phyloP scores from a whole-genome alignment of 2,113 vertebrate species.

The Rhynchopsitta pachyrhyncha region DNA sequence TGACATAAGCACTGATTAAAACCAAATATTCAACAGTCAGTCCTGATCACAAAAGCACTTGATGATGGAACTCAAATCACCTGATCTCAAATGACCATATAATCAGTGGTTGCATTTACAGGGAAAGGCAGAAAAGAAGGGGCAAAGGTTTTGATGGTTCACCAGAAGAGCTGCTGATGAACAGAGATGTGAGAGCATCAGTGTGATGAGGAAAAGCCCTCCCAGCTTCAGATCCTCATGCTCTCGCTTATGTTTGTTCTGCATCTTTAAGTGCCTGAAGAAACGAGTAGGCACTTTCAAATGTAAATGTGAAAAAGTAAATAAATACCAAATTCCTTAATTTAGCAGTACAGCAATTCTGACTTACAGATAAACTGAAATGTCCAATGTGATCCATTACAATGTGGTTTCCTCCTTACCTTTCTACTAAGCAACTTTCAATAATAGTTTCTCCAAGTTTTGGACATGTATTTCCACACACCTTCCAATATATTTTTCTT shows the following conservation, averaged over 20 bases:
- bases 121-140: neutral
- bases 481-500: fast-evolving
- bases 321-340: constrained; percentile 42
- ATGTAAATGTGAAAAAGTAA: constrained; percentile 60
- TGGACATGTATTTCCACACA: neutral
- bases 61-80: neutral
- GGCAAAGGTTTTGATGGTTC: neutral
- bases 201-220: neutral
- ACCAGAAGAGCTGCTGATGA: neutral
- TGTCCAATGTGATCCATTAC: neutral
- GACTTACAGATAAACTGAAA: neutral
- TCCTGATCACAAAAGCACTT: neutral
- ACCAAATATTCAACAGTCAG: neutral
- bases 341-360: neutral
- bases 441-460: neutral
- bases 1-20: neutral
- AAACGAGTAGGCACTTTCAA: constrained; percentile 46
- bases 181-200: neutral
- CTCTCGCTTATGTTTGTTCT: constrained; percentile 43
- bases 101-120: fast-evolving
- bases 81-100: neutral
- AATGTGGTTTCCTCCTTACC: neutral
- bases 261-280: constrained; percentile 30
- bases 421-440: neutral
- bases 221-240: neutral